Conservation (phyloP, 2,113 vertebrate species). For the Gallinago jamesoni region DNA sequence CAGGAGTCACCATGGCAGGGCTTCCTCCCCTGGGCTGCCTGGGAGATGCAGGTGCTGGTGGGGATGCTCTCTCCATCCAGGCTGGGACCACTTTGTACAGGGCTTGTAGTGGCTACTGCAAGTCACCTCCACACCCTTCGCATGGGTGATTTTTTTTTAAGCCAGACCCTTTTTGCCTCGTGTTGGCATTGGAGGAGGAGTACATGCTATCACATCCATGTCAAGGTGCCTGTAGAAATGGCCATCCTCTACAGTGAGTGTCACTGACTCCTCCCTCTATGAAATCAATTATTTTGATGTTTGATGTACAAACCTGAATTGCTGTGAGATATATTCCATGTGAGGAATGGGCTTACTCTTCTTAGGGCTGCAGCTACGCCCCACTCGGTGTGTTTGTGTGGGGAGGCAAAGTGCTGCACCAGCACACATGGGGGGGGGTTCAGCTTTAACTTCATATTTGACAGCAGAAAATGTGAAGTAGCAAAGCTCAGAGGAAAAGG, state of each 20-base stretch:
- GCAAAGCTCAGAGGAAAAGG: neutral
- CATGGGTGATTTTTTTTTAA: neutral
- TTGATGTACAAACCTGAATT: neutral
- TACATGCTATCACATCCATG: rapidly evolving
- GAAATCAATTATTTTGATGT: neutral
- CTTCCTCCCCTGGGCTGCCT: neutral
- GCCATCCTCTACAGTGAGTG: neutral
- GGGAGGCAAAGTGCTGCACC: neutral
- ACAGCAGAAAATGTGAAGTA: neutral
- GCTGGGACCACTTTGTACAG: rapidly evolving
- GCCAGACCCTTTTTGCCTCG: neutral
- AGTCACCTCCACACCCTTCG: rapidly evolving
- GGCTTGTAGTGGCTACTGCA: neutral
- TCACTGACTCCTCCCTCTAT: neutral
- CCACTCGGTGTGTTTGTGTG: neutral
- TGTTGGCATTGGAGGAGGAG: rapidly evolving
- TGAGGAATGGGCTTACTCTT: neutral
- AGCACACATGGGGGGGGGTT: neutral
- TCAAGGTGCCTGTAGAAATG: neutral
- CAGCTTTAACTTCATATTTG: neutral
- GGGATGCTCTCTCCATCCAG: neutral
- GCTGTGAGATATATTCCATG: neutral
- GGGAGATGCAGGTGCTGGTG: neutral
- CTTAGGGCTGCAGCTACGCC: neutral
- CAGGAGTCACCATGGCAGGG: neutral